Evolutionary conservation across 1,140 invertebrate genomes (phyloP).

Genomic region (Mya arenaria): DNA sequence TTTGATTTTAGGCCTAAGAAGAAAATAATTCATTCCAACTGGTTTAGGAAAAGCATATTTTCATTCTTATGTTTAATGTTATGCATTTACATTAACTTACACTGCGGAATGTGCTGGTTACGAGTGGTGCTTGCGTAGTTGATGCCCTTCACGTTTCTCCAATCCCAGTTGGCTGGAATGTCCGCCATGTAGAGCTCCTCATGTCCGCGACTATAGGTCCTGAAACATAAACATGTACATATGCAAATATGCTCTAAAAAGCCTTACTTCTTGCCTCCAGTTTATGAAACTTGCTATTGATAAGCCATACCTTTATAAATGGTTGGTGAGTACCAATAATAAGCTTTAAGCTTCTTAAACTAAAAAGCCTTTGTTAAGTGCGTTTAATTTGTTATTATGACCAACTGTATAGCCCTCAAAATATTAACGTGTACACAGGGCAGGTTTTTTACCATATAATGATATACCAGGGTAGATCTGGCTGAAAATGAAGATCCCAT

Average conservation of each 20-base stretch:
- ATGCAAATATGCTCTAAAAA: background rate
- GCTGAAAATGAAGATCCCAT: too few relatives aligned
- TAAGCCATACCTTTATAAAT: background rate
- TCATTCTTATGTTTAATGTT: too few relatives aligned
- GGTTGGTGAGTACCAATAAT: background rate
- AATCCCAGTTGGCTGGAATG: constrained; percentile 81
- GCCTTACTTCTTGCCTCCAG: background rate
- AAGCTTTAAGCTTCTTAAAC: background rate
- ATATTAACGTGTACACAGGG: too few relatives aligned
- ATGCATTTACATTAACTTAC: too few relatives aligned
- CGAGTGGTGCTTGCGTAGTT: constrained; percentile 82
- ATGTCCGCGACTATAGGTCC: constrained; percentile 76
- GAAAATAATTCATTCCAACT: too few relatives aligned
- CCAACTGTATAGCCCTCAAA: background rate
- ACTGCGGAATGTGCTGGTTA: constrained; percentile 82
- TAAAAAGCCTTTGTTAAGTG: background rate
- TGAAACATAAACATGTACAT: constrained; percentile 52
- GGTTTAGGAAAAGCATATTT: too few relatives aligned
- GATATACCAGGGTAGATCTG: too few relatives aligned
- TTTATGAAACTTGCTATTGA: background rate
- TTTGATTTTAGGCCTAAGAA: too few relatives aligned
- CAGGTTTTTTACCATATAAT: too few relatives aligned
- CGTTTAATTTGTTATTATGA: background rate
- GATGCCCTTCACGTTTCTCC: constrained; percentile 81
- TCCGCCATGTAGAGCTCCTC: constrained; percentile 68